Base-by-base conservation (phyloP, 2,797 vertebrate genomes). In the Podarcis lilfordi region DNA sequence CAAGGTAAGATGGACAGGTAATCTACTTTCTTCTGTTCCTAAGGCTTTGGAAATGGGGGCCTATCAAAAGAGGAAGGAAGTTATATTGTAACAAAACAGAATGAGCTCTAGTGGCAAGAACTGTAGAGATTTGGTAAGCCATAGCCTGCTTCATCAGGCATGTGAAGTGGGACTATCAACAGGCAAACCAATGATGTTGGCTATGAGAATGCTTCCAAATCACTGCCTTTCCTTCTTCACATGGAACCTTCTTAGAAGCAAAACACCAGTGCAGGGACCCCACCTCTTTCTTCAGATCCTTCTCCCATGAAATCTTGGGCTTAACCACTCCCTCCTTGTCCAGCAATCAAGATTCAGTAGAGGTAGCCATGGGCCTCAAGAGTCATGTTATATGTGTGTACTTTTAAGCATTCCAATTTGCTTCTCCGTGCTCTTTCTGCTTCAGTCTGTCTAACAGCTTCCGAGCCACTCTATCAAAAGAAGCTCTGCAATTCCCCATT, bases 1-100 rank as follows among this genome's bases (percentile, higher is more conserved):
- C 66, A 72, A 32, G 86, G 69, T 68, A 81, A 87, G 85, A 87
- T 64, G 29, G 78, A 74, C 86, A 81, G 78, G 37, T 74, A 74
- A 81, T 43, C 29, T 74, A 59, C 78, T 64, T 1, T 50, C 21
- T 23, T 40, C 21, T 85, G 13, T 50, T 80, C 50, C 25, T 27
- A 78, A 85, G 27, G 19, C 59, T 72, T 61, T 61, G 85, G 50
- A 61, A 59, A 27, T 35, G 32, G 21, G 81, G 55, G 69, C 69
- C 50, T 81, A 66, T 81, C 79, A 74, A 61, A 81, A 72, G 3
- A 32, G 5, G 61, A 64, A 81, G 45, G 25, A 64, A 45, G 68
- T 4, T 11, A 45, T 40, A 81, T 23, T 74, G 17, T 43, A 61
- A 32, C 37, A 55, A 64, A 35, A 69, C 8, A 37, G 50, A 59